These are phyloP conservation scores for Hycleus phaleratus DNA, from an alignment of 1,140 invertebrate genomes.

Conservation along the genomic window DNA sequence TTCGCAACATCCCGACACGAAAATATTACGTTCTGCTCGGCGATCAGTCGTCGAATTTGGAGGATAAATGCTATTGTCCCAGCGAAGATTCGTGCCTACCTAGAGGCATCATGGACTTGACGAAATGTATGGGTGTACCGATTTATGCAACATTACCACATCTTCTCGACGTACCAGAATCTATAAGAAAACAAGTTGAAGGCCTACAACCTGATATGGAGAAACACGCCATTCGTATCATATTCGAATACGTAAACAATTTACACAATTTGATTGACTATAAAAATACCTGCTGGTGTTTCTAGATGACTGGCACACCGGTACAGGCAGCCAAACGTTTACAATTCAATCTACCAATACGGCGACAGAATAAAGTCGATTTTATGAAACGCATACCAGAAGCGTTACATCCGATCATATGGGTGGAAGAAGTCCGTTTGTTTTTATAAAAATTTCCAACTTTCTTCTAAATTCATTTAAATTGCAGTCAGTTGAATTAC, in stretches of 20 bases:
- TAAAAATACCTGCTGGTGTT: background rate
- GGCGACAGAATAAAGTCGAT: conserved; percentile 55
- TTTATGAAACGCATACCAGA: conserved; percentile 53
- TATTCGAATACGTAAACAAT: conserved; percentile 2
- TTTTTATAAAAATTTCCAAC: background rate
- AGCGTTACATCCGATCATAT: conserved; percentile 60
- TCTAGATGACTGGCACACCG: conserved; percentile 40
- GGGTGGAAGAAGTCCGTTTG: conserved; percentile 61
- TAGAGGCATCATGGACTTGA: conserved; percentile 61
- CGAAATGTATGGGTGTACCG: conserved; percentile 58
- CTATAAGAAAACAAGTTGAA: conserved; percentile 47
- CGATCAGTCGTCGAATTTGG: conserved; percentile 55
- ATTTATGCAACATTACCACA: conserved; percentile 70
- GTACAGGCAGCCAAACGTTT: conserved; percentile 57
- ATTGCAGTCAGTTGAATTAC: too few relatives aligned
- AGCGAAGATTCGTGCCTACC: conserved; percentile 56
- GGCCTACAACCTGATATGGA: conserved; percentile 63
- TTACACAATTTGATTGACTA: background rate
- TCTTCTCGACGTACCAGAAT: conserved; percentile 59
- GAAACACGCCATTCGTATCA: conserved; percentile 44
- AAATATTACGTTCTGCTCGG: conserved; percentile 39
- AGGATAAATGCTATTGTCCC: conserved; percentile 65
- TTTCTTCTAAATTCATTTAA: too few relatives aligned
- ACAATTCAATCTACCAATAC: conserved; percentile 61
- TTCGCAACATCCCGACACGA: conserved; percentile 56